These are phyloP conservation scores for Pseudobourletiella spinata DNA, from an alignment of 1,140 invertebrate species.

Conservation along the genomic window DNA sequence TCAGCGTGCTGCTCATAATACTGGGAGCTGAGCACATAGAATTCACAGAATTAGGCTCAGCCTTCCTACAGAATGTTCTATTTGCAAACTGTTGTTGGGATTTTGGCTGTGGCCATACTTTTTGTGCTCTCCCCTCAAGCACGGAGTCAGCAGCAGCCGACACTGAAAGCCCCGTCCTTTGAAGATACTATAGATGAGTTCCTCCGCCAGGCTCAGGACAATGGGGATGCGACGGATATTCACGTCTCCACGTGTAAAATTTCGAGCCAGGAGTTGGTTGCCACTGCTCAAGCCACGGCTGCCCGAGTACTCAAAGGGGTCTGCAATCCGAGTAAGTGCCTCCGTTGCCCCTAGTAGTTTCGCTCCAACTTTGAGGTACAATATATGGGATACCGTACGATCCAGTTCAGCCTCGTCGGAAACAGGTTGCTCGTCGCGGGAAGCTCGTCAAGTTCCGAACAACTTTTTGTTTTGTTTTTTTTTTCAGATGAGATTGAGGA, in stretches of 20 bases:
- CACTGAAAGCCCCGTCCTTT: conserved; percentile 18
- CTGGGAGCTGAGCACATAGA: background rate
- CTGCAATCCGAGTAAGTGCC: conserved; percentile 44
- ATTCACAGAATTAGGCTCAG: background rate
- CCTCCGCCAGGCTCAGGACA: conserved; percentile 25
- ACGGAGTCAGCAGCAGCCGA: background rate
- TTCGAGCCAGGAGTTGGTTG: conserved; percentile 41
- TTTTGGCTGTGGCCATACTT: background rate
- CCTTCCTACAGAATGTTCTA: background rate
- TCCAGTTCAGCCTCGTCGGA: no score
- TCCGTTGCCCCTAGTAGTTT: no score
- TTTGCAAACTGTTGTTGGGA: background rate
- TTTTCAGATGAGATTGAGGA: conserved; percentile 41
- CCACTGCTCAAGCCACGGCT: conserved; percentile 44
- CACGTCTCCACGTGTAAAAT: conserved; percentile 44
- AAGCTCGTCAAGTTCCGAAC: no score
- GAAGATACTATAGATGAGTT: conserved; percentile 32
- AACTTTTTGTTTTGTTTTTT: no score
- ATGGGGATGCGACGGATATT: conserved; percentile 38
- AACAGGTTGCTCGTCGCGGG: no score
- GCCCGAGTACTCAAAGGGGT: conserved; percentile 43
- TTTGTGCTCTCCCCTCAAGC: background rate
- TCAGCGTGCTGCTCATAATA: no score
- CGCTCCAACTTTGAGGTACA: no score
- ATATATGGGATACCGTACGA: no score